Conservation (phyloP, 2,888 invertebrate species). For the Xestia sexstrigata region DNA sequence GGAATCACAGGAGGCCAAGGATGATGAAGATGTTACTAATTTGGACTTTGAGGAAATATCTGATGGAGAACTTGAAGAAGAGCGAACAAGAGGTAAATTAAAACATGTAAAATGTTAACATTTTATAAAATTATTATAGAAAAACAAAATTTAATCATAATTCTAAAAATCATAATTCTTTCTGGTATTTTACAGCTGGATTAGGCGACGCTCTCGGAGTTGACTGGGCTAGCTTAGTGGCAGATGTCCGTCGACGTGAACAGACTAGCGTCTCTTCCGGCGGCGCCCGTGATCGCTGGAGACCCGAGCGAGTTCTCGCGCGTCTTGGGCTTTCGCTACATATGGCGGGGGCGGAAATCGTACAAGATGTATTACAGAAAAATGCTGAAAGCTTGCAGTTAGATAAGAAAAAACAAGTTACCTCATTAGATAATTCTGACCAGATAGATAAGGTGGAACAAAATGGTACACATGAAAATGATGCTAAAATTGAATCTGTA, state of each 20-base stretch:
- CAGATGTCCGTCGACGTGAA: slow-evolving; percentile 92
- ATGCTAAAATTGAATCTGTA: slow-evolving; percentile 71
- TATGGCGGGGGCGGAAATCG: slow-evolving; percentile 92
- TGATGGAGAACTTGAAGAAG: slow-evolving; percentile 97
- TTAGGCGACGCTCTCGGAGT: slow-evolving; percentile 98
- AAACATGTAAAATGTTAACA: not conserved
- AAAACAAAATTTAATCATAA: not conserved
- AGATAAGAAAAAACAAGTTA: slow-evolving; percentile 69
- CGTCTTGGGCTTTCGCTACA: slow-evolving; percentile 95
- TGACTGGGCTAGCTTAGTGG: slow-evolving; percentile 97
- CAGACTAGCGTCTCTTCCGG: slow-evolving; percentile 86
- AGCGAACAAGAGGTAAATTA: slow-evolving; percentile 90
- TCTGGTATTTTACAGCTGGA: slow-evolving; percentile 87
- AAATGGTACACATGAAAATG: slow-evolving; percentile 78
- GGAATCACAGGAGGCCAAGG: slow-evolving; percentile 90
- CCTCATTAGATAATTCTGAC: slow-evolving; percentile 66
- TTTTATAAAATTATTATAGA: not conserved
- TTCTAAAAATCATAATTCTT: too few relatives aligned
- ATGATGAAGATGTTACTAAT: slow-evolving; percentile 93
- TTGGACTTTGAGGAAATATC: slow-evolving; percentile 97
- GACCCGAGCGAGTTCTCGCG: slow-evolving; percentile 94
- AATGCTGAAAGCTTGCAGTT: slow-evolving; percentile 76
- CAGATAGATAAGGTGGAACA: slow-evolving; percentile 71
- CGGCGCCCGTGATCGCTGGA: slow-evolving; percentile 95
- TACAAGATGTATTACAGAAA: slow-evolving; percentile 82